phyloP scores from a whole-genome alignment of 2,797 vertebrate species.

The Pipistrellus kuhlii region DNA sequence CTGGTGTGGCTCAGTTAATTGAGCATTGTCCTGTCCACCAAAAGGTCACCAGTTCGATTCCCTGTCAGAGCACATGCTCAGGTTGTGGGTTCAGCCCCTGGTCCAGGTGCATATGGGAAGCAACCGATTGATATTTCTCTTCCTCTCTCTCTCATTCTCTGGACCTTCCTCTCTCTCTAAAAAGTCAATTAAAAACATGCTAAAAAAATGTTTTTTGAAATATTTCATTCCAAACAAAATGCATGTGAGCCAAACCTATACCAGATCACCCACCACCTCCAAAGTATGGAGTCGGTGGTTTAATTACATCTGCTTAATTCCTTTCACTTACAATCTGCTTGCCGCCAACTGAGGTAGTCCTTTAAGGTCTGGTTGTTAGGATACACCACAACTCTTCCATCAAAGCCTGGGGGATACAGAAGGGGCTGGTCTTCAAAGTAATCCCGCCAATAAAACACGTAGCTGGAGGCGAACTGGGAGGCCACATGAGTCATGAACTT shows the following conservation, averaged over 20 bases:
- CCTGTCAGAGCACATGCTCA: too few relatives aligned
- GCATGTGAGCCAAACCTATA: neutral
- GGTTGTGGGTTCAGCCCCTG: too few relatives aligned
- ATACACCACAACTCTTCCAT: constrained; percentile 96
- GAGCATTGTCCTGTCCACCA: too few relatives aligned
- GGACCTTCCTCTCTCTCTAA: too few relatives aligned
- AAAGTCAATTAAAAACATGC: too few relatives aligned
- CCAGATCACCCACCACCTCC: neutral
- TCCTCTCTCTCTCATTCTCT: too few relatives aligned
- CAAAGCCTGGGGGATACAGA: constrained; percentile 96
- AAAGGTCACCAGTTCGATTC: too few relatives aligned
- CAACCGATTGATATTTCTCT: too few relatives aligned
- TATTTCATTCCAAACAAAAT: constrained; percentile 40
- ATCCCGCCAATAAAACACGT: constrained; percentile 97
- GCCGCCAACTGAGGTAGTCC: constrained; percentile 99
- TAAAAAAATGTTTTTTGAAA: neutral
- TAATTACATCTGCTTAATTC: neutral
- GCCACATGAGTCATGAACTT: constrained; percentile 98
- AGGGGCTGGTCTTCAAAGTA: constrained; percentile 95
- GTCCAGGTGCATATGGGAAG: too few relatives aligned
- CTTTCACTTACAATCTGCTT: constrained; percentile 95
- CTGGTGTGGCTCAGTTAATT: too few relatives aligned
- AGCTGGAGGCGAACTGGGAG: constrained; percentile 98
- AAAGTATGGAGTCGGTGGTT: neutral
- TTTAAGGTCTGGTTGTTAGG: constrained; percentile 95